Evolutionary conservation across 2,888 invertebrate species (phyloP).

Genomic region (Aricia artaxerxes): DNA sequence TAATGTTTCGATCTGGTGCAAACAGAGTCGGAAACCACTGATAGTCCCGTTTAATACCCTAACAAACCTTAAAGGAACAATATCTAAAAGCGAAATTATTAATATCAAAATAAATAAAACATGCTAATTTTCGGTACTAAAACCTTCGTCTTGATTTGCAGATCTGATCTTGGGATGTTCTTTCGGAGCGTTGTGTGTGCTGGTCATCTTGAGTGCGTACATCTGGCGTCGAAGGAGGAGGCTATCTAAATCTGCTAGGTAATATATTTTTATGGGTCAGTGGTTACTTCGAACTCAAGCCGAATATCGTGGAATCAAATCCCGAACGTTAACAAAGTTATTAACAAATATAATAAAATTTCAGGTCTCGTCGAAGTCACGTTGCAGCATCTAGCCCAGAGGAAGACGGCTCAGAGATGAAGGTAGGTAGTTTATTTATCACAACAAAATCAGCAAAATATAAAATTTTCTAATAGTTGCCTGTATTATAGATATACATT

Average conservation of each 20-base stretch:
- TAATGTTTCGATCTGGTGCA: too few species aligned
- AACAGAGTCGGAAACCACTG: too few species aligned
- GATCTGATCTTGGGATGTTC: conserved; percentile 75
- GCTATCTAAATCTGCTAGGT: conserved; percentile 54
- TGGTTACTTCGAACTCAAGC: background rate
- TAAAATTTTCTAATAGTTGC: background rate
- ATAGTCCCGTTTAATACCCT: too few species aligned
- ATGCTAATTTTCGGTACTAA: background rate
- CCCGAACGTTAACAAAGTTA: background rate
- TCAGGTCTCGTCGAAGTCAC: conserved; percentile 55
- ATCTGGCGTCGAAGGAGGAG: conserved; percentile 68
- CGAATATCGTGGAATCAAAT: background rate
- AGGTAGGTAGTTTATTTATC: conserved; percentile 49
- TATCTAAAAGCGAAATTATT: too few species aligned
- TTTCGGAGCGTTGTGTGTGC: conserved; percentile 63
- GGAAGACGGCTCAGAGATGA: conserved; percentile 65
- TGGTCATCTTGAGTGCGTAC: conserved; percentile 66
- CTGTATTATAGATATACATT: too few species aligned
- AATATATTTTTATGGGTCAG: conserved; percentile 5
- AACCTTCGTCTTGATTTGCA: conserved; percentile 44
- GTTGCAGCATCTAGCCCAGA: conserved; percentile 49
- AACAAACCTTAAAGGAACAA: too few species aligned
- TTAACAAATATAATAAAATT: background rate
- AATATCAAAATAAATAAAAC: too few species aligned
- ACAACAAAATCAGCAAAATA: background rate